A percentile compares a stretch with the other conserved stretches of the same genome.
These are phyloP conservation scores for Xenentodon cancila DNA, from an alignment of 2,797 vertebrate species.

Conservation along the genomic window DNA sequence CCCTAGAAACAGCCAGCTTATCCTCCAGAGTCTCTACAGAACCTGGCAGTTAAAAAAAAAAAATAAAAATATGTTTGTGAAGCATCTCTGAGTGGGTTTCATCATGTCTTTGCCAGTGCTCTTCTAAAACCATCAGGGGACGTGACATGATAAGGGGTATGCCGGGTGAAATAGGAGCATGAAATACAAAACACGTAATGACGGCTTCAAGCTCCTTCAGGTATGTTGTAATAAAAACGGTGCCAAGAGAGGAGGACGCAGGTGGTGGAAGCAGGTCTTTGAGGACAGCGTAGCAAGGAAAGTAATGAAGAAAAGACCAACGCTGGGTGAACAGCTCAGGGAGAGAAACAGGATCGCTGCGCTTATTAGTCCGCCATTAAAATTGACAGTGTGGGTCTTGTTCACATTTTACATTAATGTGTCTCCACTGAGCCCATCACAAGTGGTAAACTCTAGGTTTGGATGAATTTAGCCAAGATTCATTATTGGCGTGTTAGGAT, in stretches of 20 bases:
- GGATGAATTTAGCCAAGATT: background rate
- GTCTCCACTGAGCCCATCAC: background rate
- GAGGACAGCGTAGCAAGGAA: background rate
- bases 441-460: background rate
- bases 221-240: background rate
- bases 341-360: conserved; percentile 3
- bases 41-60: background rate
- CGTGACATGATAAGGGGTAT: background rate
- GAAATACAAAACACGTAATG: background rate
- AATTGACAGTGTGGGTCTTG: background rate
- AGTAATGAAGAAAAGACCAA: background rate
- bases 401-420: background rate
- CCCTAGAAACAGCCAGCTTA: background rate
- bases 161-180: background rate
- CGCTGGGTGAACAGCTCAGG: background rate
- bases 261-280: background rate
- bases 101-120: background rate
- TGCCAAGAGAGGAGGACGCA: background rate
- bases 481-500: background rate
- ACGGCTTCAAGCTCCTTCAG: background rate
- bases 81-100: background rate
- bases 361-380: conserved; percentile 8
- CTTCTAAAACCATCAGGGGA: background rate
- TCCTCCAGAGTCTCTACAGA: background rate
- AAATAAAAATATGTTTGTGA: background rate